Percentiles rank a stretch among this genome's conserved stretches.
Evolutionary conservation across 2,888 invertebrate genomes (phyloP).

Genomic region (Rhorus exstirpatorius): DNA sequence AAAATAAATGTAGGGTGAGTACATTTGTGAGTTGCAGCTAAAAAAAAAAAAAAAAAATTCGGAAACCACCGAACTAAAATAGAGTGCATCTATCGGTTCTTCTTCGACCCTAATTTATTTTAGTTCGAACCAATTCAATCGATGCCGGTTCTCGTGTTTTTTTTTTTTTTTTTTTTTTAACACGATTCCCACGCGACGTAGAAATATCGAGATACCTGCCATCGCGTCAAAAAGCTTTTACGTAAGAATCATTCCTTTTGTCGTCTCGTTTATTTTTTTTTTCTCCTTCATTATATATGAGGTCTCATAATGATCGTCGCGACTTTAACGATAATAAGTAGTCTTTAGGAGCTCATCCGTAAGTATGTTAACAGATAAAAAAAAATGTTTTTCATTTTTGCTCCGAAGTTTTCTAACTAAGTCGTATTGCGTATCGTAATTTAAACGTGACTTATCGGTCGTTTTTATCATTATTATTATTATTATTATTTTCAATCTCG

Average conservation of each 20-base stretch:
- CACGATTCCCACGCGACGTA: too few relatives aligned
- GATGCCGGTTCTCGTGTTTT: background rate
- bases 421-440: background rate
- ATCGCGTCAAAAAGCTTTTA: too few relatives aligned
- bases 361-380: too few relatives aligned
- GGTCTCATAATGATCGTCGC: too few relatives aligned
- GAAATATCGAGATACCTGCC: constrained; percentile 12
- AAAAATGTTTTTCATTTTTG: background rate
- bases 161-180: too few relatives aligned
- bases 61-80: background rate
- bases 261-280: too few relatives aligned
- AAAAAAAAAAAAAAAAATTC: too few relatives aligned
- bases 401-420: background rate
- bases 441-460: constrained; percentile 23
- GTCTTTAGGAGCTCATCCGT: background rate
- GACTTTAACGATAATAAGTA: background rate
- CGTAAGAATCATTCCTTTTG: too few relatives aligned
- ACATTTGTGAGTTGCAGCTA: too few relatives aligned
- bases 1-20: too few relatives aligned
- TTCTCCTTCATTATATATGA: too few relatives aligned
- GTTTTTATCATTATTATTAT: background rate
- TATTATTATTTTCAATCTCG: background rate
- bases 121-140: constrained; percentile 22
- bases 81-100: too few relatives aligned
- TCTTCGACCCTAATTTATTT: constrained; percentile 38